phyloP scores from a whole-genome alignment of 2,797 vertebrate genomes.

The Babyrousa celebensis region DNA sequence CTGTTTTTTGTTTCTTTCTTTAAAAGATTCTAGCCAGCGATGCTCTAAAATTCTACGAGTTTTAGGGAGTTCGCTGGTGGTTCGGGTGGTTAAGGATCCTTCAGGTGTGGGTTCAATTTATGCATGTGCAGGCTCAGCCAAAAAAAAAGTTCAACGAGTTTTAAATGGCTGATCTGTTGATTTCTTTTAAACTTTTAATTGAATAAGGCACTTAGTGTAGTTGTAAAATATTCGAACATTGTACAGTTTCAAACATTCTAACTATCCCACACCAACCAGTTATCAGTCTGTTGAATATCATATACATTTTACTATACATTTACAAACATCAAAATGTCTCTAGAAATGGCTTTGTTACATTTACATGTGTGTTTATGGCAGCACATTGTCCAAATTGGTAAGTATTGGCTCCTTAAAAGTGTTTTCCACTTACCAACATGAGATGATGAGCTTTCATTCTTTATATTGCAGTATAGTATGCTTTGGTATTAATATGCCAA shows the following conservation, averaged over 20 bases:
- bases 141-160: not conserved
- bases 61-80: not conserved
- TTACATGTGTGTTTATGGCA: not conserved
- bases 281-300: not conserved
- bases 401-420: not conserved
- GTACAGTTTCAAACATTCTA: not conserved
- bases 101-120: no score
- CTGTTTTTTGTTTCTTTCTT: not conserved
- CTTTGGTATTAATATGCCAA: not conserved
- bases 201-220: not conserved
- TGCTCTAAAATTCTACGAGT: not conserved
- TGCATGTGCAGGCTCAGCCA: no score
- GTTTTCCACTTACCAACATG: not conserved
- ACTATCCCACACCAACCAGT: not conserved
- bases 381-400: not conserved
- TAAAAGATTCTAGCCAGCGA: not conserved
- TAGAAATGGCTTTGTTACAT: not conserved
- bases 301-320: not conserved
- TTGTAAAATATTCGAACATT: not conserved
- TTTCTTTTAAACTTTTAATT: slow-evolving; percentile 5
- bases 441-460: not conserved
- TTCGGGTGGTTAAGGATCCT: no score
- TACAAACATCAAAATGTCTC: not conserved
- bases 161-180: not conserved
- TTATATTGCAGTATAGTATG: not conserved